A percentile compares a stretch with the other conserved stretches of the same genome.
These are phyloP conservation scores for Erannis defoliaria DNA, from an alignment of 2,888 invertebrate species.

Conservation along the genomic window DNA sequence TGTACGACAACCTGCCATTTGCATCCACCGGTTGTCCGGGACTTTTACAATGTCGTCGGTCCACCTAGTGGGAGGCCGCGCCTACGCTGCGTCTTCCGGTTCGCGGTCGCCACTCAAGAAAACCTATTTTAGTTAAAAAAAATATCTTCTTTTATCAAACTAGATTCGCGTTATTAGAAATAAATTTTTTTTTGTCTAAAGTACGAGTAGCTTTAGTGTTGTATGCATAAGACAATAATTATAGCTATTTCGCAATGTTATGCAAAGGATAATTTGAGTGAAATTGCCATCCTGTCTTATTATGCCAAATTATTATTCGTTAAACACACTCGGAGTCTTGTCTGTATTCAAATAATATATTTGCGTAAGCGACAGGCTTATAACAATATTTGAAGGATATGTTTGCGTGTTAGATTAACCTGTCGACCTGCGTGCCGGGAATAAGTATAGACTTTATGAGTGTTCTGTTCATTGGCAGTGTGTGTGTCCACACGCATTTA, in stretches of 20 bases:
- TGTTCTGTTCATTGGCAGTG: neutral
- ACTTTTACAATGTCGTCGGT: no score
- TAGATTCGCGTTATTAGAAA: no score
- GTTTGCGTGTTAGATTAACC: constrained; percentile 24
- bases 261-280: neutral
- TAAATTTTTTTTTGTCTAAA: no score
- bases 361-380: constrained; percentile 19
- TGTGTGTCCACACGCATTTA: neutral
- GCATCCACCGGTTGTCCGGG: no score
- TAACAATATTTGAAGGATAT: constrained; percentile 18
- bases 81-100: no score
- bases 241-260: neutral
- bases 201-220: no score
- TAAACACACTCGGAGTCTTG: constrained; percentile 5
- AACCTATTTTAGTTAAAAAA: no score
- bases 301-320: constrained; percentile 5
- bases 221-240: no score
- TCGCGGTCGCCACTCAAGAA: no score
- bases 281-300: constrained; percentile 12
- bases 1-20: no score
- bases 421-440: constrained; percentile 5
- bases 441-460: neutral
- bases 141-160: no score
- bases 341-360: constrained; percentile 23
- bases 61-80: no score